Evolutionary conservation across 2,888 invertebrate species (phyloP), one percentile per base, ranked within the genome.

Genomic region (Schrankia costaestrigalis): DNA sequence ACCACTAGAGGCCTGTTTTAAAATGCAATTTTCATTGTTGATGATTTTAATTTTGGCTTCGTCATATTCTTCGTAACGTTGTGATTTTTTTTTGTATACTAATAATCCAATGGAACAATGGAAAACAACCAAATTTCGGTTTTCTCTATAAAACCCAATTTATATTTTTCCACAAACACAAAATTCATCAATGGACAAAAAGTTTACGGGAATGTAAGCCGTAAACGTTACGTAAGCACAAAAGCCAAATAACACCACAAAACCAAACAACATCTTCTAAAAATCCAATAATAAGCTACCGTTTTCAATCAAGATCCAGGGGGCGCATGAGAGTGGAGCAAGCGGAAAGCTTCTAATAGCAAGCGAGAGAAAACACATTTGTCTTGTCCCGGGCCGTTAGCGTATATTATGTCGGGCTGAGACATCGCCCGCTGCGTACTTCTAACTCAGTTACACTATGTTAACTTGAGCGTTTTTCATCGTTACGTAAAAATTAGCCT

Each of bases 361-460:
- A 66, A 76, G 71, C 75, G 74, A 80, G 81, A 78, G 84, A 83
- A 86, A 84, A 81, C 83, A 85, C 87, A 87, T 87, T 87, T 85
- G 82, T 86, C 87, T 87, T 86, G 84, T 83, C 83, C 74, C 71
- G 70, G 73, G 71, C 79, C 82, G 85, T 86, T 85, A 86, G 77
- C 85, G 86, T 85, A 86, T 86, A 87, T 85, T 84, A 83, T 80
- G 63, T 56, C 51, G 67, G 62, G 69, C 71, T 60, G 76, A 74
- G 78, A 78, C 80, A 71, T 74, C 77, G 71, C 80, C 77, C 68
- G 79, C 79, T 79, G 80, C 63, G 72, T 71, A 72, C 70, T 71
- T 64, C 69, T 72, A 66, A 74, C 78, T 75, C 69, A 61, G 66
- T 67, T 68, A 57, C 65, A 67, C 62, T 56, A 67, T 63, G 65